Conservation (phyloP, 2,113 vertebrate genomes). For the Lepidothrix coronata region DNA sequence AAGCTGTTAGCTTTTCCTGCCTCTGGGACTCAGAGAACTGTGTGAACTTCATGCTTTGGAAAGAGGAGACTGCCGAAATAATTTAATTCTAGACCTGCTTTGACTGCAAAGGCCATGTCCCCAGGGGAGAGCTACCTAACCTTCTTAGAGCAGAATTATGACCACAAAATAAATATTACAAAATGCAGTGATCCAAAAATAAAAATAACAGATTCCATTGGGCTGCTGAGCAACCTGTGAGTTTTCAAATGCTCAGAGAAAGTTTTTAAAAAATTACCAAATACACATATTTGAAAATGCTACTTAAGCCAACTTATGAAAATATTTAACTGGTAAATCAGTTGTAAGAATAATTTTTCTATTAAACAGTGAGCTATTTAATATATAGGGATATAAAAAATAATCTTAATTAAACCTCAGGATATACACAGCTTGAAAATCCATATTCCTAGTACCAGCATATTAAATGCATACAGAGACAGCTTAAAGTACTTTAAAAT, state of each 20-base stretch:
- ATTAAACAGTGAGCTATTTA: neutral
- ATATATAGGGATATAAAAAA: neutral
- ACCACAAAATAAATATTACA: neutral
- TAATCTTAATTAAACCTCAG: neutral
- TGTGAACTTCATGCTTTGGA: neutral
- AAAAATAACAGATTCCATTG: neutral
- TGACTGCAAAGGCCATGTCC: neutral
- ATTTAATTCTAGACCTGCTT: neutral
- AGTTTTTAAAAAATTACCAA: neutral
- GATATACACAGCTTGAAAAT: neutral
- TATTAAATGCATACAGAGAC: conserved; percentile 17
- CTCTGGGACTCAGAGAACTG: neutral
- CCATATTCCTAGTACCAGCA: neutral
- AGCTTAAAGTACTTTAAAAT: conserved; percentile 19
- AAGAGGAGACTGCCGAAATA: neutral
- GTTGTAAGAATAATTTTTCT: neutral
- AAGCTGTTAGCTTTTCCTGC: neutral
- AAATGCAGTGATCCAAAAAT: neutral
- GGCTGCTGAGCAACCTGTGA: neutral
- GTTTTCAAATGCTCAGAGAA: neutral
- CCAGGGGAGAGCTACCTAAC: neutral
- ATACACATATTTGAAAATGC: neutral
- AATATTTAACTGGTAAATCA: neutral
- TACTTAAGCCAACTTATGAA: neutral
- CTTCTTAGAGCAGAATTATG: neutral